These are phyloP conservation scores for Anas georgica DNA, from an alignment of 2,797 vertebrate genomes.

Conservation along the genomic window DNA sequence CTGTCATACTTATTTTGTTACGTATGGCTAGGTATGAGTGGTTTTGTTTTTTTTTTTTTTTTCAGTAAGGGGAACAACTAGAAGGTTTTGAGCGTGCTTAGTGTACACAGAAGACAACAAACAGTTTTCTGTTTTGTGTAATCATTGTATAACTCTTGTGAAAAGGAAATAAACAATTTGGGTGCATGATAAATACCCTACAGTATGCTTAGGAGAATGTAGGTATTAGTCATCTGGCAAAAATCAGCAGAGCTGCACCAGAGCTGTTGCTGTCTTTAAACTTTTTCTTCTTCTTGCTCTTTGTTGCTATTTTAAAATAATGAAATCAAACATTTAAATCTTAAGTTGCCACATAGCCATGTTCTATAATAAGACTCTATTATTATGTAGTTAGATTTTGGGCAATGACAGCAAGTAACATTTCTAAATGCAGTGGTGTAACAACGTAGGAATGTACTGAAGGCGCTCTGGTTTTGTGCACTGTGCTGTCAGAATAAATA, in stretches of 20 bases:
- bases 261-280: not conserved
- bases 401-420: not conserved
- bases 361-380: not conserved
- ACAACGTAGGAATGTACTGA: not conserved
- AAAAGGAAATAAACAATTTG: constrained; percentile 3
- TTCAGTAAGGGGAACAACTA: not conserved
- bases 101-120: not conserved
- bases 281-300: not conserved
- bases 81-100: not conserved
- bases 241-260: not conserved
- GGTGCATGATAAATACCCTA: not conserved
- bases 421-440: not conserved
- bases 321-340: not conserved
- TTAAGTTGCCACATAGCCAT: not conserved
- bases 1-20: not conserved
- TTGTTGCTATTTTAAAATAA: constrained; percentile 2
- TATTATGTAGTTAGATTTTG: not conserved
- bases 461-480: not conserved
- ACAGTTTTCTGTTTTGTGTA: not conserved
- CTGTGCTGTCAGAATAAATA: not conserved
- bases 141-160: not conserved
- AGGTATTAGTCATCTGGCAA: not conserved
- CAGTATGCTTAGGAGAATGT: not conserved
- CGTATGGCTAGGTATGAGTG: not conserved
- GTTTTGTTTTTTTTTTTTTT: not conserved